Conservation (phyloP, 2,888 invertebrate species). For the Blera fallax region DNA sequence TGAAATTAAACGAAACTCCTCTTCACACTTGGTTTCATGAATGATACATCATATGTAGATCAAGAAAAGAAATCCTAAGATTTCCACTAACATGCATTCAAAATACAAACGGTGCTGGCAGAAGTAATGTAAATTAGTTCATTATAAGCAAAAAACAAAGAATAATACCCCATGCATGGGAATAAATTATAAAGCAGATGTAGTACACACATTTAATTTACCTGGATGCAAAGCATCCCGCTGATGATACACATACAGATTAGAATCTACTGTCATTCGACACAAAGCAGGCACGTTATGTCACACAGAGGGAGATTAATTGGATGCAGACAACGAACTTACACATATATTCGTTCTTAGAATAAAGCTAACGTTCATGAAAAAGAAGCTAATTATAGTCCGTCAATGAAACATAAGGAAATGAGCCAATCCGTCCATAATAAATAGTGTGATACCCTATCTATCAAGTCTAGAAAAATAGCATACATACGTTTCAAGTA, state of each 20-base stretch:
- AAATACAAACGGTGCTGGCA: neutral
- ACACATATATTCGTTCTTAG: neutral
- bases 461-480: too few species aligned
- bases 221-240: neutral
- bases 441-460: too few species aligned
- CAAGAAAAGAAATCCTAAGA: neutral
- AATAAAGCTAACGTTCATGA: neutral
- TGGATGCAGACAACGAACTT: neutral
- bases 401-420: too few species aligned
- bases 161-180: neutral
- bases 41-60: too few species aligned
- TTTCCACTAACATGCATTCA: neutral
- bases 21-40: too few species aligned
- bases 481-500: too few species aligned
- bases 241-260: neutral
- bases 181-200: neutral
- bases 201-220: neutral
- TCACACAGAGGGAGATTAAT: neutral
- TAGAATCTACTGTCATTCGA: neutral
- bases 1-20: too few species aligned
- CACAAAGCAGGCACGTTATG: neutral
- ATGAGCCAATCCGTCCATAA: too few species aligned
- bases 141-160: neutral
- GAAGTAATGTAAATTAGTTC: neutral
- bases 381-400: neutral